phyloP scores from a whole-genome alignment of 2,113 vertebrate species.

The Ramphastos sulfuratus region DNA sequence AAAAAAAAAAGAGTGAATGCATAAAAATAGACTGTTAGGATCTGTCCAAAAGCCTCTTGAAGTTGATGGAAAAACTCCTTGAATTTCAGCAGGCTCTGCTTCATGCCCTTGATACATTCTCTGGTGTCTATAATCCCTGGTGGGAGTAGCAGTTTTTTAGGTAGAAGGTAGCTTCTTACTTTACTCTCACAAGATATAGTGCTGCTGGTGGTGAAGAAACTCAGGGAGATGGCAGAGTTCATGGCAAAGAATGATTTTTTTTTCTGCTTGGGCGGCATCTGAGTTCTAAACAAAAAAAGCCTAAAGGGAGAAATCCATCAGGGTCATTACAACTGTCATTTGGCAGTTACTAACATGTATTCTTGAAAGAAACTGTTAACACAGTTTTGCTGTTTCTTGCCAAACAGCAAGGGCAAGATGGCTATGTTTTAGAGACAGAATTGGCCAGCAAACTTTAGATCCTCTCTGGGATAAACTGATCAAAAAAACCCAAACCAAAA shows the following conservation, averaged over 20 bases:
- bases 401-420: slow-evolving; percentile 13
- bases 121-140: not conserved
- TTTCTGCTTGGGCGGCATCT: slow-evolving; percentile 1
- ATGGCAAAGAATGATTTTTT: slow-evolving; percentile 1
- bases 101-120: not conserved
- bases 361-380: slow-evolving; percentile 64
- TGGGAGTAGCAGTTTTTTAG: not conserved
- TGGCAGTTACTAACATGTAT: slow-evolving; percentile 46
- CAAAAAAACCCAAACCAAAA: not conserved
- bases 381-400: slow-evolving; percentile 48
- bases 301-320: slow-evolving; percentile 33
- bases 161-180: not conserved
- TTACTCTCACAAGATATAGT: not conserved
- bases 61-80: not conserved
- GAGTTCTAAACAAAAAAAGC: slow-evolving; percentile 53
- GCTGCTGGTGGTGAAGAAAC: not conserved
- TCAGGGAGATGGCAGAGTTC: not conserved
- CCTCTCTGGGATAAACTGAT: slow-evolving; percentile 13
- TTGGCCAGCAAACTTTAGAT: not conserved
- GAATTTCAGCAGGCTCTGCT: not conserved
- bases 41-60: not conserved
- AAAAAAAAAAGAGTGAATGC: slow-evolving; percentile 7
- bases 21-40: not conserved
- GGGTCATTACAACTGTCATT: slow-evolving; percentile 62
- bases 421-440: not conserved